Evolutionary conservation across 2,888 invertebrate species (phyloP).

Genomic region (Syritta pipiens): DNA sequence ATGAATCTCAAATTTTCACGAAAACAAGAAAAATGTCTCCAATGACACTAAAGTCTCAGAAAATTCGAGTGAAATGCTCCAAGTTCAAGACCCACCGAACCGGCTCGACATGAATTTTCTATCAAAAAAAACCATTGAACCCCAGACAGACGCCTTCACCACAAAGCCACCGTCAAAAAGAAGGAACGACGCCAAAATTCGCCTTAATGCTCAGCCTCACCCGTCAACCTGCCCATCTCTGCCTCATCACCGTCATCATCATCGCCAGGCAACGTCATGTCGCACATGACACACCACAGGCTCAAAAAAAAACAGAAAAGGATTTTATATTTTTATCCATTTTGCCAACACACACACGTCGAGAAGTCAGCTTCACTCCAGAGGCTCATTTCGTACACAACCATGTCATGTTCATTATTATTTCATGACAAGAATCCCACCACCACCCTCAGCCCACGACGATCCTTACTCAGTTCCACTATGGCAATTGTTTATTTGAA

Average conservation of each 20-base stretch:
- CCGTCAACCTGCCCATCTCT: background rate
- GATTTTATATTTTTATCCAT: slow-evolving; percentile 2
- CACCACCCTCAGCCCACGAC: slow-evolving; percentile 27
- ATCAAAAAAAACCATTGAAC: no score
- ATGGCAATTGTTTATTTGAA: slow-evolving; percentile 61
- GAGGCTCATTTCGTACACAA: slow-evolving; percentile 44
- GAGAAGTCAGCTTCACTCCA: slow-evolving; percentile 35
- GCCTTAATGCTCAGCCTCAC: background rate
- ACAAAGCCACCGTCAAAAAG: no score
- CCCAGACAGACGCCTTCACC: no score
- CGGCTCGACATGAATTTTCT: no score
- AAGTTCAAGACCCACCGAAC: no score
- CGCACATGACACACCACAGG: no score
- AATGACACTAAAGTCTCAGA: no score
- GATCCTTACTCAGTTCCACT: slow-evolving; percentile 46
- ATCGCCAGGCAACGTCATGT: background rate
- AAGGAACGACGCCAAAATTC: slow-evolving; percentile 7
- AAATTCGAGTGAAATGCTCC: no score
- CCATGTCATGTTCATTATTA: slow-evolving; percentile 49
- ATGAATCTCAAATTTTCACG: no score
- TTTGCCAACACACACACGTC: background rate
- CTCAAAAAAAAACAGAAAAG: no score
- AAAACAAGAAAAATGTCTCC: no score
- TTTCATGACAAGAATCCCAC: slow-evolving; percentile 45
- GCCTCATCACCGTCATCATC: background rate